A percentile compares a stretch with the other conserved stretches of the same genome.
Evolutionary conservation across 2,113 vertebrate genomes (phyloP).

Genomic region (Percina caprodes): DNA sequence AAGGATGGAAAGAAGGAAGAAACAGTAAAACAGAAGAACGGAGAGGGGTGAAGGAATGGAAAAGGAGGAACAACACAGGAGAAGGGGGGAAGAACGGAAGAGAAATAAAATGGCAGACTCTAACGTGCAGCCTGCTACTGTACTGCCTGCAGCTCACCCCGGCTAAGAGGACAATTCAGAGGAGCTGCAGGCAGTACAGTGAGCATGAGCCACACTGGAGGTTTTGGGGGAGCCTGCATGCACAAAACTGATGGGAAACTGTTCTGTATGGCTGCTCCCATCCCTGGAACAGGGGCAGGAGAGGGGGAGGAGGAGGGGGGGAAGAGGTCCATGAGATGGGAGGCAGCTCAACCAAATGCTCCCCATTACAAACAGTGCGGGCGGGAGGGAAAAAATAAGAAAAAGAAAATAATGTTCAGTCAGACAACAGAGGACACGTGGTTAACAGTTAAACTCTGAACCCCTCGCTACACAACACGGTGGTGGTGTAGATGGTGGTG

Average conservation of each 20-base stretch:
- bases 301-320: conserved; percentile 80
- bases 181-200: conserved; percentile 80
- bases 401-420: conserved; percentile 78
- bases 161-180: background rate
- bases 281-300: conserved; percentile 89
- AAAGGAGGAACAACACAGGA: conserved; percentile 33
- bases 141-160: conserved; percentile 82
- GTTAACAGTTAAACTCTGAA: conserved; percentile 6
- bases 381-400: conserved; percentile 68
- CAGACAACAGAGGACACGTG: conserved; percentile 59
- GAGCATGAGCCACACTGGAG: conserved; percentile 54
- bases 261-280: conserved; percentile 91
- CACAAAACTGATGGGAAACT: conserved; percentile 99
- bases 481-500: background rate
- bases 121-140: conserved; percentile 70
- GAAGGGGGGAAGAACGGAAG: background rate
- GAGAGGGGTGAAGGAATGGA: conserved; percentile 27
- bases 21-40: conserved; percentile 26
- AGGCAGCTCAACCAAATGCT: conserved; percentile 80
- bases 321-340: conserved; percentile 80
- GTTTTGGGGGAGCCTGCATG: conserved; percentile 87
- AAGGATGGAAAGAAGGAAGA: background rate
- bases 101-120: conserved; percentile 33
- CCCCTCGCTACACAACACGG: background rate
- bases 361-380: conserved; percentile 63